Conservation (phyloP, 37 sponge, comb jelly and placozoan genomes). For the Dysidea cf. avara region DNA sequence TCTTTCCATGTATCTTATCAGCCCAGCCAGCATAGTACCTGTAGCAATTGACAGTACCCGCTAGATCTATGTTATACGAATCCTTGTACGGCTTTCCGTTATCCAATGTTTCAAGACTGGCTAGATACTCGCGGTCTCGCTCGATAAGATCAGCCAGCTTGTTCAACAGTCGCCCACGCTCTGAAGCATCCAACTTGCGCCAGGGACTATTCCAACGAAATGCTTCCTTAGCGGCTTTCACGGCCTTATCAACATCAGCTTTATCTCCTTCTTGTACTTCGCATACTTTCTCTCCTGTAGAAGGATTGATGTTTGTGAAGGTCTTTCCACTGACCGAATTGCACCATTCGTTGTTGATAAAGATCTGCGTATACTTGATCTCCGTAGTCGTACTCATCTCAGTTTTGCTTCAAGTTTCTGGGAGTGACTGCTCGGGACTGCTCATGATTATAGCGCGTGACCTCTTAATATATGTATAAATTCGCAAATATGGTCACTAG, state of each 20-base stretch:
- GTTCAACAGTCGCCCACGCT: conserved; percentile 81
- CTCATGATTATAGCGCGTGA: too few relatives aligned
- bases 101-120: conserved; percentile 89
- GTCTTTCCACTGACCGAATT: conserved; percentile 90
- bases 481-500: neutral
- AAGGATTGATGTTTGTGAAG: conserved; percentile 91
- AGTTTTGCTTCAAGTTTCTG: too few relatives aligned
- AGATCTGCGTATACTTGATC: conserved; percentile 85
- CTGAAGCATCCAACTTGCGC: conserved; percentile 95
- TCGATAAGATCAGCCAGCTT: conserved; percentile 94
- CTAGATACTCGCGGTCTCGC: conserved; percentile 87
- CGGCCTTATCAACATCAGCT: conserved; percentile 96
- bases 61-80: conserved; percentile 56
- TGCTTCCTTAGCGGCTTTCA: conserved; percentile 87
- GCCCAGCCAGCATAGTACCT: conserved; percentile 97
- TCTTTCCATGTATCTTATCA: conserved; percentile 98
- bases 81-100: conserved; percentile 92
- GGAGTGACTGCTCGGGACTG: conserved; percentile 46
- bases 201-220: conserved; percentile 85
- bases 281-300: conserved; percentile 90
- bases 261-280: conserved; percentile 96
- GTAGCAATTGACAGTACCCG: conserved; percentile 61
- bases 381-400: conserved; percentile 45
- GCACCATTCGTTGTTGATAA: conserved; percentile 95
- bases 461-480: too few relatives aligned